Evolutionary conservation across 2,888 invertebrate species (phyloP), one percentile per base, ranked within the genome.

Genomic region (Chloromyia formosa): DNA sequence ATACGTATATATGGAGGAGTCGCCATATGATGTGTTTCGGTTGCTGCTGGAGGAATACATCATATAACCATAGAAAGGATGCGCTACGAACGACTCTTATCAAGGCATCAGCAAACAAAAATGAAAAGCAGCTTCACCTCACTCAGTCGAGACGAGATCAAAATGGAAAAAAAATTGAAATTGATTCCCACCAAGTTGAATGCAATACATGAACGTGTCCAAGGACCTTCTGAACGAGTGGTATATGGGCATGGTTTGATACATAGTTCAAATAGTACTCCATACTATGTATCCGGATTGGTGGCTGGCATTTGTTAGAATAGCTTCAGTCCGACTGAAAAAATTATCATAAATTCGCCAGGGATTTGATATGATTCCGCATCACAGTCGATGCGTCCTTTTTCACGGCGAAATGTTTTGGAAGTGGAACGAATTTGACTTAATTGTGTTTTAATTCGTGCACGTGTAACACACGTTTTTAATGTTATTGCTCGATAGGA

Each of bases 401-500:
- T 14, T 58, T 56, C n/a, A n/a, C 16, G 16, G 18, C 35, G 58
- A 12, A 42, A 56, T 42, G n/a, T 68, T 40, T 2, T 22, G 18
- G 74, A 60, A 69, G 53, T 74, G 77, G 68, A 49, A 69, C 66
- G 68, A 77, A 74, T 73, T 74, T 56, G 35, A 72, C 74, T 69
- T 77, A 73, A 77, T 77, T 77, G 75, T 72, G 75, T 74, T 77
- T 74, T 77, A 75, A 77, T 77, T 75, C 45, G 35, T 16, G 23
- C 77, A 75, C 75, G 77, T 77, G 77, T 56, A 14, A 35, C 22
- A 40, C 77, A 76, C 76, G 71, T 58, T 71, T 58, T 53, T 27
- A 62, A 62, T 62, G 10, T 35, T 40, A 16, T 62, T 23, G 16
- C 9, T 23, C 1, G 10, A 27, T 35, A 10, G 35, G 35, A 35